Base-by-base conservation (phyloP, 30 jellyfish, hydroid and myxozoan species). In the Chrysaora quinquecirrha region DNA sequence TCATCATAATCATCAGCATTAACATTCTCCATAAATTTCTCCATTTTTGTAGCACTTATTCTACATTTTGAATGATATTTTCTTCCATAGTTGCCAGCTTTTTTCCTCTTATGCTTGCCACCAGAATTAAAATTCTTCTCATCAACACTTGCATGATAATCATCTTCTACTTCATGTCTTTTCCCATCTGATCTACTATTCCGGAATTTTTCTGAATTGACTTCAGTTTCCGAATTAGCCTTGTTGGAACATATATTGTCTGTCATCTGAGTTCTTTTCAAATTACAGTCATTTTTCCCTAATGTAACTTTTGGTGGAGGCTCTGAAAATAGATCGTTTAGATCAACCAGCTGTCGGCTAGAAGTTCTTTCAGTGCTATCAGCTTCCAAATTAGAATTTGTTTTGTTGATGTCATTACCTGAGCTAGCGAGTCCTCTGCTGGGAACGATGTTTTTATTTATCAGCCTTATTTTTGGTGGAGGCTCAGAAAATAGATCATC, bases 61-160 rank as follows among this genome's bases (percentile, higher is more conserved):
- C 84, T 68, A 46, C 92, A 58, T 24, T 82, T 67, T 21, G 84
- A 27, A 33, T 67, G 79, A 3, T 30, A 46, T 28, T 82, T 82
- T 56, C 72, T 63, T 25, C 29, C 29, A 34, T 78, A 34, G 66
- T 78, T 78, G 0, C 89, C 89, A 25, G 89, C 81, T n/a, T 69
- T 82, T 38, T 35, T 82, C 58, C 23, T 50, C 68, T 52, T 52
- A 2, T 52, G 12, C 9, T 10, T 10, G 9, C 58, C 58, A 9
- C 9, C 16, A 16, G 58, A 43, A 19, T 52, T 52, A 4, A 6
- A 3, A 14, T 38, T 38, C 14, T 6, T 14, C 11, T 3, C 14
- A 14, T 38, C 54, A 38, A 38, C 14, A 38, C 54, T 14, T 3
- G 14, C 54, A 38, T 38, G 11, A n/a, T n/a, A n/a, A n/a, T n/a